Evolutionary conservation across 2,888 invertebrate species (phyloP).

Genomic region (Drosophila sordidula): DNA sequence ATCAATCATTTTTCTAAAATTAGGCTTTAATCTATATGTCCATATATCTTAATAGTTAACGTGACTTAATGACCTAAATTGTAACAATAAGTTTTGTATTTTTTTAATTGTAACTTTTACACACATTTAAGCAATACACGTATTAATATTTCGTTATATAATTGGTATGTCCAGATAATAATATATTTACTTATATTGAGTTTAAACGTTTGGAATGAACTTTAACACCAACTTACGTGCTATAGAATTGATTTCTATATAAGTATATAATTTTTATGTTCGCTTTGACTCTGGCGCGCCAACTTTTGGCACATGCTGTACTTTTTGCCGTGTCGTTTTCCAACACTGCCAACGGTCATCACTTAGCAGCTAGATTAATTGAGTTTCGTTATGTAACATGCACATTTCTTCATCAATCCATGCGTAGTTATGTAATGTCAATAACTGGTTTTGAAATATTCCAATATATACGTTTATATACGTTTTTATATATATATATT

Average conservation of each 20-base stretch:
- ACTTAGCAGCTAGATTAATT: conserved; percentile 59
- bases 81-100: conserved; percentile 69
- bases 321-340: conserved; percentile 34
- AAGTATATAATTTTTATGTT: conserved; percentile 29
- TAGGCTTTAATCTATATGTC: conserved; percentile 66
- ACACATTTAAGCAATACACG: conserved; percentile 71
- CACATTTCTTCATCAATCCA: conserved; percentile 46
- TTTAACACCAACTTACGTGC: conserved; percentile 72
- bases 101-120: conserved; percentile 58
- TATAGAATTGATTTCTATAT: conserved; percentile 56
- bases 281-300: conserved; percentile 37
- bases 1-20: conserved; percentile 68
- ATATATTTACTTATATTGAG: conserved; percentile 37
- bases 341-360: conserved; percentile 45
- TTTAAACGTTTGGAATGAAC: conserved; percentile 72
- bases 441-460: conserved; percentile 28
- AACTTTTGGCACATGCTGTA: conserved; percentile 70
- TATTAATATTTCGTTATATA: conserved; percentile 61
- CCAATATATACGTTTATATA: conserved; percentile 36
- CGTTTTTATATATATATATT: conserved; percentile 20
- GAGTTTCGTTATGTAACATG: conserved; percentile 53
- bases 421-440: conserved; percentile 42
- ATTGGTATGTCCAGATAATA: conserved; percentile 54
- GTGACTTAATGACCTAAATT: conserved; percentile 73
- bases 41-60: conserved; percentile 70